Evolutionary conservation across 2,888 invertebrate species (phyloP).

Genomic region (Loripinus fragilis): DNA sequence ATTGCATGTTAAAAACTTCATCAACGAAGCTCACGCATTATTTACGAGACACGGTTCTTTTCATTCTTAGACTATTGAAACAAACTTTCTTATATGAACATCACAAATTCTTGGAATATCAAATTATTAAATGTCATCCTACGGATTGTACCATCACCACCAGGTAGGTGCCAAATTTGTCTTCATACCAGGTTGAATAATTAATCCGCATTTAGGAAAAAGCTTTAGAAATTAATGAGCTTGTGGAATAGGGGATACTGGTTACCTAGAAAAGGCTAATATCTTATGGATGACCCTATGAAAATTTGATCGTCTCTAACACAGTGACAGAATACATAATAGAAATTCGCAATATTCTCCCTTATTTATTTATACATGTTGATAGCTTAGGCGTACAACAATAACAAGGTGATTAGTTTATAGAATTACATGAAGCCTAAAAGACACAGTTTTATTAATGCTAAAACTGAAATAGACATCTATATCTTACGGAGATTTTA

Average conservation of each 20-base stretch:
- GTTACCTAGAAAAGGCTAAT: constrained; percentile 35
- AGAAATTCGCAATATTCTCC: constrained; percentile 11
- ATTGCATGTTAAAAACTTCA: constrained; percentile 45
- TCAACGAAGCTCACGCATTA: constrained; percentile 42
- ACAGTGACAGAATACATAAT: constrained; percentile 20
- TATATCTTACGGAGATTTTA: no score
- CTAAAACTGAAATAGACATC: no score
- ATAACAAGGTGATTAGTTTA: not conserved
- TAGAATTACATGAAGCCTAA: constrained; percentile 1
- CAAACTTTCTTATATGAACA: constrained; percentile 12
- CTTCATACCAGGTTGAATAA: constrained; percentile 36
- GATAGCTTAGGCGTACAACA: not conserved
- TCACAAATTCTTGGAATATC: constrained; percentile 29
- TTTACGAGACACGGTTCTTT: constrained; percentile 42
- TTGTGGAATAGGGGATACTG: not conserved
- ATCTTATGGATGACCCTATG: constrained; percentile 60
- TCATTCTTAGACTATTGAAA: constrained; percentile 17
- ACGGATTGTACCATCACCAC: constrained; percentile 58
- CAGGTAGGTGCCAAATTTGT: constrained; percentile 47
- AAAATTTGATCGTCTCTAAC: constrained; percentile 53
- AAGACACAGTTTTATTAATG: not conserved
- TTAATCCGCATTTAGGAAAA: constrained; percentile 41
- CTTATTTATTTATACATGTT: constrained; percentile 59
- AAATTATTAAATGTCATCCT: constrained; percentile 49
- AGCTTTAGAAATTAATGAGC: constrained; percentile 48